Conservation (phyloP, 2,113 vertebrate genomes). For the Peromyscus leucopus region DNA sequence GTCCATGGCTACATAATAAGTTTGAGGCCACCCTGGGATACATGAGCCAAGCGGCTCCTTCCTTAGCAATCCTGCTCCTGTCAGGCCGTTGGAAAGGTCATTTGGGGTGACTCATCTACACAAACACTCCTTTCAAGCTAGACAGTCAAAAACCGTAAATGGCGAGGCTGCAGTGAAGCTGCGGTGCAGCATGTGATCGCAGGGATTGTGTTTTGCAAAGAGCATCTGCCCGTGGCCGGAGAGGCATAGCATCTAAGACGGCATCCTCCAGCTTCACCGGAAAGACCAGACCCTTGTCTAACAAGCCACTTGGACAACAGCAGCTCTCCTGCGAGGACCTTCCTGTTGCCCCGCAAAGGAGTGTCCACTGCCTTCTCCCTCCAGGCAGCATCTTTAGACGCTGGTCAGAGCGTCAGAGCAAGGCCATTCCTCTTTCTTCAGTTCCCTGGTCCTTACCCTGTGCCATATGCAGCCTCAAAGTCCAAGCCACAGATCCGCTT, state of each 20-base stretch:
- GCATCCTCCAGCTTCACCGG: neutral
- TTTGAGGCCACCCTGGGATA: neutral
- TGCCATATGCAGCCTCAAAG: rapidly evolving
- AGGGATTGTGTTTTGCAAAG: neutral
- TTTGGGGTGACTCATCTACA: neutral
- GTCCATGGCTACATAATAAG: neutral
- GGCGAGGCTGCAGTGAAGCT: neutral
- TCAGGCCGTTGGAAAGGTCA: neutral
- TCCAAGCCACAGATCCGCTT: neutral
- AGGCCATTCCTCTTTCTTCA: neutral
- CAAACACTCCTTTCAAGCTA: neutral
- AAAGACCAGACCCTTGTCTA: neutral
- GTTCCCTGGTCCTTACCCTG: neutral
- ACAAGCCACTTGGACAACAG: neutral
- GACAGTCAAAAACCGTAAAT: neutral
- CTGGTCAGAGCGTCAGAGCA: neutral
- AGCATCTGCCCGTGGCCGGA: neutral
- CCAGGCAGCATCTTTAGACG: neutral
- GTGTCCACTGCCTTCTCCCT: neutral
- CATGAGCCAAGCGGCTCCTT: neutral
- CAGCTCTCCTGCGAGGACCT: neutral
- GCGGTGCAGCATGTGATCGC: neutral
- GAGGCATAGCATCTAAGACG: neutral
- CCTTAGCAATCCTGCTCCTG: neutral
- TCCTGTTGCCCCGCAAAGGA: neutral